phyloP scores from a whole-genome alignment of 1,140 invertebrate genomes.

The Tetramorium parvispinum region DNA sequence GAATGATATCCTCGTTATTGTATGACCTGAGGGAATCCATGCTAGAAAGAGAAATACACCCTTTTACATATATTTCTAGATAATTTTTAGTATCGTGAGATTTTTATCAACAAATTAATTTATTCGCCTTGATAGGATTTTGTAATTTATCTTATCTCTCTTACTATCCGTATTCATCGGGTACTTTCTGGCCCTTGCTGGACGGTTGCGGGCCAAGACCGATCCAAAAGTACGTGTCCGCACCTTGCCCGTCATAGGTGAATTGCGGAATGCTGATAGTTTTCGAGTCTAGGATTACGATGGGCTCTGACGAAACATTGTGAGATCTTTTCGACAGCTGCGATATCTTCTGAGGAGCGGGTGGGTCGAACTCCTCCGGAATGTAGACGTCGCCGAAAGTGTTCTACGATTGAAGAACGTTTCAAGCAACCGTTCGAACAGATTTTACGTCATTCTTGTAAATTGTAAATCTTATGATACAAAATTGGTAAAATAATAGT shows the following conservation, averaged over 20 bases:
- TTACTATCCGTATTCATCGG: conserved; percentile 97
- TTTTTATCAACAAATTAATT: neutral
- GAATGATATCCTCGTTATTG: conserved; percentile 90
- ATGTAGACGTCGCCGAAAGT: conserved; percentile 96
- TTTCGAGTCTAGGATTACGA: conserved; percentile 93
- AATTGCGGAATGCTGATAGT: conserved; percentile 92
- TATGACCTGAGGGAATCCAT: conserved; percentile 91
- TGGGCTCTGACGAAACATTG: conserved; percentile 89
- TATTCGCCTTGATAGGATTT: neutral
- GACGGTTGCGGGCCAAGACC: conserved; percentile 95
- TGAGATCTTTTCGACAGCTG: conserved; percentile 90
- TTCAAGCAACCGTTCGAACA: neutral
- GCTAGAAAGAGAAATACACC: conserved; percentile 82
- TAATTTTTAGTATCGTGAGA: neutral
- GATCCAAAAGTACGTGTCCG: conserved; percentile 94
- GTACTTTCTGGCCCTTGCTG: conserved; percentile 92
- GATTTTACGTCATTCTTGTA: neutral
- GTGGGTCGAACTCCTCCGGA: conserved; percentile 96
- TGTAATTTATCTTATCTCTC: conserved; percentile 75
- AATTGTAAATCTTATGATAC: neutral
- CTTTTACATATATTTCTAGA: neutral
- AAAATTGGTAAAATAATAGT: too few species aligned
- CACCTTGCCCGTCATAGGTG: conserved; percentile 91
- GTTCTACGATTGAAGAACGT: conserved; percentile 85
- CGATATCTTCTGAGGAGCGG: conserved; percentile 90